Evolutionary conservation across 2,888 invertebrate species (phyloP).

Genomic region (Dusona sp.): DNA sequence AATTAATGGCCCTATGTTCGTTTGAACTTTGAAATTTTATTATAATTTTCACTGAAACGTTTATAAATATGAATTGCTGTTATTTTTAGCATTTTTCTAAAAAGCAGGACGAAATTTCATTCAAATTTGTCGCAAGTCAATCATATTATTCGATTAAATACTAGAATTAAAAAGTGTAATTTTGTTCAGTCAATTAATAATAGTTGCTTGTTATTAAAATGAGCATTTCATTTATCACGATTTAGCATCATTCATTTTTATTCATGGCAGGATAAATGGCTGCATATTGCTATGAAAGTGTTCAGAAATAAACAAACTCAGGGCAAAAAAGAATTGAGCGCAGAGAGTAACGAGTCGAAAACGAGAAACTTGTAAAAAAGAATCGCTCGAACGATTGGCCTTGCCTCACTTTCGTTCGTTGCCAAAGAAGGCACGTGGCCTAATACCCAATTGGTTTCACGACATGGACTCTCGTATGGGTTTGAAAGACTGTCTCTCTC

Average conservation of each 20-base stretch:
- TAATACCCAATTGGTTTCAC: conserved; percentile 62
- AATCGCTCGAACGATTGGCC: conserved; percentile 64
- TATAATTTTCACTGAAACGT: neutral
- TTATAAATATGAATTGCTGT: neutral
- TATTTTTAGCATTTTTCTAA: neutral
- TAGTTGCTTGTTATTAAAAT: neutral
- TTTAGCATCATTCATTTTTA: neutral
- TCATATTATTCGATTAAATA: neutral
- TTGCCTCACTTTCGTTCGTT: conserved; percentile 74
- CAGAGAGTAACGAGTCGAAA: conserved; percentile 30
- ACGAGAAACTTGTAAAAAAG: conserved; percentile 31
- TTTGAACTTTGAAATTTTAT: neutral
- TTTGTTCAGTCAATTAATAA: neutral
- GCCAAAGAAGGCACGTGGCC: conserved; percentile 69
- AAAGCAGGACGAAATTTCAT: neutral
- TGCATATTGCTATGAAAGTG: conserved; percentile 44
- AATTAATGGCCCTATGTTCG: neutral
- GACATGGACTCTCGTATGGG: conserved; percentile 45
- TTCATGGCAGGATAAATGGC: neutral
- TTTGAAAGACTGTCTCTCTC: conserved; percentile 1
- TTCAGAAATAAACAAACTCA: conserved; percentile 9
- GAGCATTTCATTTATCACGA: neutral
- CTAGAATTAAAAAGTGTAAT: neutral
- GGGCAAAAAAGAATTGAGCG: neutral
- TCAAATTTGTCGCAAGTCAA: neutral